These are phyloP conservation scores for Penaeus indicus DNA, from an alignment of 1,140 invertebrate genomes.

Conservation along the genomic window DNA sequence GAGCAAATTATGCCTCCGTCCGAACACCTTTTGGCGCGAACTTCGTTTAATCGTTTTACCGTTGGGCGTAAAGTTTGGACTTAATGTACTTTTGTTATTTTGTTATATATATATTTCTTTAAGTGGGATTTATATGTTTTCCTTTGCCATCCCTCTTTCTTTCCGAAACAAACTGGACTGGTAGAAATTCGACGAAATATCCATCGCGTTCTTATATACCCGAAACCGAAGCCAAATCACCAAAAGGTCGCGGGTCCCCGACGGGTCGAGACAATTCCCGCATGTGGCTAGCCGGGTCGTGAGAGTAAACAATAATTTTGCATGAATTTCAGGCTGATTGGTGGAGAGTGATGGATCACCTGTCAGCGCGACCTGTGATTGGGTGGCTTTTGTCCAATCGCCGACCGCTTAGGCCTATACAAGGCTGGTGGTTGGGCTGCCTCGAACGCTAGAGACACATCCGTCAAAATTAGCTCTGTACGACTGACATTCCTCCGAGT, in stretches of 20 bases:
- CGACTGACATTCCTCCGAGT: no score
- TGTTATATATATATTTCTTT: no score
- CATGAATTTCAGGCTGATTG: slow-evolving; percentile 60
- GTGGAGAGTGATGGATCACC: slow-evolving; percentile 60
- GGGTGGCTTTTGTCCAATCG: slow-evolving; percentile 53
- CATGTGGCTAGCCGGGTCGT: slow-evolving; percentile 26
- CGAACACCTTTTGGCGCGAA: no score
- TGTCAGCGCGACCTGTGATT: slow-evolving; percentile 59
- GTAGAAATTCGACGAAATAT: not conserved
- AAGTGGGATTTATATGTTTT: no score
- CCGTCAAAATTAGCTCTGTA: not conserved
- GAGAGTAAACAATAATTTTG: slow-evolving; percentile 62
- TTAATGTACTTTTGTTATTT: no score
- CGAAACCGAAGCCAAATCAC: slow-evolving; percentile 6
- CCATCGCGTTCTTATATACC: not conserved
- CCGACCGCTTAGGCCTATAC: slow-evolving; percentile 43
- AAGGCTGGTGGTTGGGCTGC: not conserved
- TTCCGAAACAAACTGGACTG: not conserved
- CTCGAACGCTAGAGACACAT: not conserved
- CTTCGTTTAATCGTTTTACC: no score
- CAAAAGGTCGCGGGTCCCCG: not conserved
- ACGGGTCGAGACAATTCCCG: not conserved
- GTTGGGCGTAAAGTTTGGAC: no score
- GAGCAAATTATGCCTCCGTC: slow-evolving; percentile 23
- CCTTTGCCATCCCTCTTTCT: not conserved